Evolutionary conservation across 2,888 invertebrate species (phyloP), one percentile per base, ranked within the genome.

Genomic region (Troides aeacus): DNA sequence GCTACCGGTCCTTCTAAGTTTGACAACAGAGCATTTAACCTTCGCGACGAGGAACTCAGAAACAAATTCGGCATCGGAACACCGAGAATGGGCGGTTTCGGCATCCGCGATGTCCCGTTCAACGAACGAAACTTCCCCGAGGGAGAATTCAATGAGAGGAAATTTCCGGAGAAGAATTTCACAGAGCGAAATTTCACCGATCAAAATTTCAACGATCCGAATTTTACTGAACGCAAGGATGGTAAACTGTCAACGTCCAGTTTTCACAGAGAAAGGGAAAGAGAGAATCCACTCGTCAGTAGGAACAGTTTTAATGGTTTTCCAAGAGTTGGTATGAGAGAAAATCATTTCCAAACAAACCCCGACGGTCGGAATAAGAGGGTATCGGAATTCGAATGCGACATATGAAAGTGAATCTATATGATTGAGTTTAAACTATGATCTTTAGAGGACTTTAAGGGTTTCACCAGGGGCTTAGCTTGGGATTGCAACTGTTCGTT

Each of bases 361-460:
- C 87, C 91, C 18, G 93, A 92, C 62, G 92, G 92, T n/a, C 84
- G 91, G 50, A 93, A 89, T 78, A 93, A 93, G 72, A 90, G 94
- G 78, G 94, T 94, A 70, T 90, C 94, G 6, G 94, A 95, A 81
- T 94, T 95, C 77, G 94, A 95, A 81, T 94, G 94, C 81, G 94
- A 94, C 84, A 94, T 94, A 36, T 71, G 70, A 71, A 62, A 46
- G 10, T 7, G 39, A 17, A 7, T 8, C 24, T 36, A 42, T 46
- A 5, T 12, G 5, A 53, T 36, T 62, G 66, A 46, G 65, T 64
- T 66, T 60, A 64, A 50, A 58, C 58, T n/a, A 36, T 21, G 50
- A 53, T 63, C 63, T 39, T 21, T 63, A 17, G 21, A 56, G n/a
- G 63, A 56, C 50, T 42, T 53, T 58, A 23, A 5, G 53, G 39